Conservation (phyloP, 2,888 invertebrate genomes). For the Diabrotica balteata region DNA sequence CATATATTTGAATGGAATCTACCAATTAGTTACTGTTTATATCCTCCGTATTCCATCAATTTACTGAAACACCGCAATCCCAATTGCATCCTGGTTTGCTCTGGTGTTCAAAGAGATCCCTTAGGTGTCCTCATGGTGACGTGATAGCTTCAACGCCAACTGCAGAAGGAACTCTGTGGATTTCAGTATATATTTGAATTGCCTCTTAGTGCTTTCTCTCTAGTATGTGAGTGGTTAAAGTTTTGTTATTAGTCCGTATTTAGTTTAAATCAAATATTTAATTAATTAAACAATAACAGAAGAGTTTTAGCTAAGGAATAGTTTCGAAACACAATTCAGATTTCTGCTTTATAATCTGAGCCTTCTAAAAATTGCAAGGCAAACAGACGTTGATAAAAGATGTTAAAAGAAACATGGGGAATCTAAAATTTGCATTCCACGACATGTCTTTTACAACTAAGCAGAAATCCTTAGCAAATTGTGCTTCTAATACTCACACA, state of each 20-base stretch:
- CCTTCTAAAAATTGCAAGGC: no score
- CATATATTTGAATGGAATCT: neutral
- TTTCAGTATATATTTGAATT: constrained; percentile 7
- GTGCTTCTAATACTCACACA: no score
- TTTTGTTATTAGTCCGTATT: neutral
- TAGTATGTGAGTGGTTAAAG: neutral
- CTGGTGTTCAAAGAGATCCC: constrained; percentile 15
- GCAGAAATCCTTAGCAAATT: no score
- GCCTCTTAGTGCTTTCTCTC: neutral
- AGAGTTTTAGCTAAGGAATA: no score
- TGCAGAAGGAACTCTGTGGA: constrained; percentile 9
- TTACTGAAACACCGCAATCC: constrained; percentile 2
- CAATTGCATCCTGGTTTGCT: constrained; percentile 17
- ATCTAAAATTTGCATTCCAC: no score
- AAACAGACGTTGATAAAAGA: no score
- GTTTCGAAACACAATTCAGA: no score
- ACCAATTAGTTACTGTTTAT: constrained; percentile 19
- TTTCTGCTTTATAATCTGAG: no score
- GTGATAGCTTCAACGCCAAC: neutral
- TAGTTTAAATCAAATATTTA: no score
- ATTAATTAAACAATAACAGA: no score
- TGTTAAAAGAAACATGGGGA: no score
- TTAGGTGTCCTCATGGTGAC: constrained; percentile 15
- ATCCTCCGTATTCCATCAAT: constrained; percentile 18
- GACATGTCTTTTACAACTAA: no score